Evolutionary conservation across 2,888 invertebrate genomes (phyloP), one percentile per base, ranked within the genome.

Genomic region (Tortrix viridana): DNA sequence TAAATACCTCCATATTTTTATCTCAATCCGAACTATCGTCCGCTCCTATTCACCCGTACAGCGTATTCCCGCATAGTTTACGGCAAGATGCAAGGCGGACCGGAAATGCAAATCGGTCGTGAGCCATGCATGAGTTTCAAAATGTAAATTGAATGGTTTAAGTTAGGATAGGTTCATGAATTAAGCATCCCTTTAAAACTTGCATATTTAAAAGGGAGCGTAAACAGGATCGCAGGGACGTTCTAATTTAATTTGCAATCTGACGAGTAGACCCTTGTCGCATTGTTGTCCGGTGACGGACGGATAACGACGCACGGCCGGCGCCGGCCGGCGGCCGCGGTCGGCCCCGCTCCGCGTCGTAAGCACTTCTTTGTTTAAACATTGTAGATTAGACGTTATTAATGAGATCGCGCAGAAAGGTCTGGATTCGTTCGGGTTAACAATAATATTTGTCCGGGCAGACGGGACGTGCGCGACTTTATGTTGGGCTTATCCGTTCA

Each of bases 131-230:
- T 82, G 79, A 82, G 80, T 86, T 82, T 78, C 80, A 82, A 87
- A 87, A 89, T 89, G 88, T 81, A 86, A 89, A 89, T 89, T 82
- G 81, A 84, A 85, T 81, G 88, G 89, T 85, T 87, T 84, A 84
- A 86, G 82, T 80, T 80, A 72, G 78, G 74, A 80, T 84, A 82
- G 83, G 83, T 83, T 88, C 88, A 88, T 89, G 88, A 87, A 89
- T 89, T 86, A 89, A 83, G 82, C 84, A 88, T 86, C 72, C 78
- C 78, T 79, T 80, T 83, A 82, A 86, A 86, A 85, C 84, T 87
- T 86, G 77, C 75, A 79, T 84, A 84, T 85, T 85, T 82, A 83
- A 87, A 81, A 83, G 81, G 77, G 77, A 77, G 78, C 74, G 77
- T 81, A 82, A 82, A 84, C 82, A 82, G 81, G 78, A 77, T 80